A percentile compares a stretch with the other conserved stretches of the same genome.
phyloP scores from a whole-genome alignment of 2,797 vertebrate species.

The Leptodactylus fallax region DNA sequence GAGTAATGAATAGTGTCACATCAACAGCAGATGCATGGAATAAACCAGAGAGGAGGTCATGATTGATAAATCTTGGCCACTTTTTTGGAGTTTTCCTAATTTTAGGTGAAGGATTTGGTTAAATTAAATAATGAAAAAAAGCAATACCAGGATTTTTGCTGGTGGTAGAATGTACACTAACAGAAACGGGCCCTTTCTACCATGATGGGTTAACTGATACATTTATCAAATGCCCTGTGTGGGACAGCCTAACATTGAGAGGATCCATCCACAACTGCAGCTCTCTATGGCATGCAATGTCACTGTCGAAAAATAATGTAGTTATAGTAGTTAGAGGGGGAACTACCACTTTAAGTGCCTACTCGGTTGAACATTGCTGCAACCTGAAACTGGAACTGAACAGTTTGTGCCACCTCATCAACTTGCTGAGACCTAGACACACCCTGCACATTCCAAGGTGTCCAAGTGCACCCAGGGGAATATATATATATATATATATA shows the following conservation, averaged over 20 bases:
- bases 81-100: too few species aligned
- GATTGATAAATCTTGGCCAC: not conserved
- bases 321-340: not conserved
- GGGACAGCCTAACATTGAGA: not conserved
- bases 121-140: not conserved
- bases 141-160: not conserved
- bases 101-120: too few species aligned
- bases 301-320: not conserved
- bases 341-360: slow-evolving; percentile 24
- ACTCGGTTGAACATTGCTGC: slow-evolving; percentile 38
- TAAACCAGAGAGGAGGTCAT: not conserved
- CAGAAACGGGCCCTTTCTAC: not conserved
- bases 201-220: not conserved
- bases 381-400: slow-evolving; percentile 19
- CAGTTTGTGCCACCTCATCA: slow-evolving; percentile 50
- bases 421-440: slow-evolving; percentile 37
- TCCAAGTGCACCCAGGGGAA: slow-evolving; percentile 37
- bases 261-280: not conserved
- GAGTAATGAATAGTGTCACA: not conserved
- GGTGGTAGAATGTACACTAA: not conserved
- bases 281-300: not conserved
- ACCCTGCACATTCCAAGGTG: slow-evolving; percentile 48
- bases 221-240: not conserved
- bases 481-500: slow-evolving; percentile 26
- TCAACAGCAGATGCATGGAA: not conserved